Percentiles rank a stretch among this genome's conserved stretches.
Conservation (phyloP, 2,888 invertebrate genomes). For the Scaptodrosophila latifasciaeformis region DNA sequence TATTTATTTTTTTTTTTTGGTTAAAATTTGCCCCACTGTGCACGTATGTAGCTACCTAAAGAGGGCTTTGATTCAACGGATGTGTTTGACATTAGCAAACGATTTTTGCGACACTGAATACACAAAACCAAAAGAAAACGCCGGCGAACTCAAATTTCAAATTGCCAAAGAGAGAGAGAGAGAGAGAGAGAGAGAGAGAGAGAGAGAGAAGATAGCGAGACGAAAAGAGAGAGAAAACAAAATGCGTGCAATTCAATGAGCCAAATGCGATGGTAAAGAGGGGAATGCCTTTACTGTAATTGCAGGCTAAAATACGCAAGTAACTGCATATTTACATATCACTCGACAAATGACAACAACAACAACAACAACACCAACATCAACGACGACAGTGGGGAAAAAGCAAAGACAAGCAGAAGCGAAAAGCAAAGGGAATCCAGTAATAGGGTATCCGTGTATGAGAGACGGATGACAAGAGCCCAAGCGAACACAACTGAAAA, state of each 20-base stretch:
- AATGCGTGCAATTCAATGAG: too few relatives aligned
- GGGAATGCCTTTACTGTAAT: slow-evolving; percentile 4
- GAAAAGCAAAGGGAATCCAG: too few relatives aligned
- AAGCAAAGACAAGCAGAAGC: not conserved
- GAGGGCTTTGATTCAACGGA: slow-evolving; percentile 55
- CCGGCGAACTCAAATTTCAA: not conserved
- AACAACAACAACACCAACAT: not conserved
- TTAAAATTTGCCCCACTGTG: slow-evolving; percentile 49
- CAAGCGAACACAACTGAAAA: too few relatives aligned
- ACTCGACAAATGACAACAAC: slow-evolving; percentile 37
- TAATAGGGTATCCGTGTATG: not conserved
- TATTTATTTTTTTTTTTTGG: too few relatives aligned
- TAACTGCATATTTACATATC: slow-evolving; percentile 69
- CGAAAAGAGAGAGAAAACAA: too few relatives aligned
- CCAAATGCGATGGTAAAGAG: not conserved
- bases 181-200: not conserved
- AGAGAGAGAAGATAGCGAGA: too few relatives aligned
- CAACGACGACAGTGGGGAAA: slow-evolving; percentile 1
- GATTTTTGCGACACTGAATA: slow-evolving; percentile 46
- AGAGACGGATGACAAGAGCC: too few relatives aligned
- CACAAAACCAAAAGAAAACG: not conserved
- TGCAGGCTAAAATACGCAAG: slow-evolving; percentile 68
- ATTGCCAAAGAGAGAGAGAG: not conserved
- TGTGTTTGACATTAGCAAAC: slow-evolving; percentile 66
- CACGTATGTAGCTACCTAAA: slow-evolving; percentile 19